These are phyloP conservation scores for Acrocephalus scirpaceus DNA, from an alignment of 2,797 vertebrate species.

Conservation along the genomic window DNA sequence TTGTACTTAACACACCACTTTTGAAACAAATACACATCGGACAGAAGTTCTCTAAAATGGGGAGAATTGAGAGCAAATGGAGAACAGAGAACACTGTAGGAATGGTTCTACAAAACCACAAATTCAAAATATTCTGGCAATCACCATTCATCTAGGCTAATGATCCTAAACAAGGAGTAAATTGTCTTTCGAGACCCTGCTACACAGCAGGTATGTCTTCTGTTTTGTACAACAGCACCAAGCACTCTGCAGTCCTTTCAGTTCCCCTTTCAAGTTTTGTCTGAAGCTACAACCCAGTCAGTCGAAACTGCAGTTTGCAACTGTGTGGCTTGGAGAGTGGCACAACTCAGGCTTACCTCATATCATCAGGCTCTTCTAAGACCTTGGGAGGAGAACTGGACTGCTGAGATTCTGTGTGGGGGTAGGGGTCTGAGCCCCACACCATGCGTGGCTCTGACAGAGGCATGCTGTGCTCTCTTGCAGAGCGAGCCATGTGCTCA, in stretches of 20 bases:
- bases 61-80: not conserved
- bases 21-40: not conserved
- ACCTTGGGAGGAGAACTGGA: constrained; percentile 85
- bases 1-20: not conserved
- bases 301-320: not conserved
- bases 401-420: constrained; percentile 85
- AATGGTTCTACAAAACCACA: not conserved
- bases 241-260: not conserved
- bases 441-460: constrained; percentile 88
- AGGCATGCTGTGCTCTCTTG: constrained; percentile 88
- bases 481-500: constrained; percentile 89
- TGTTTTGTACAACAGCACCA: not conserved
- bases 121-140: not conserved
- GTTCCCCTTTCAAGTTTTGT: not conserved
- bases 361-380: constrained; percentile 81
- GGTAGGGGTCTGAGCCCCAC: constrained; percentile 94
- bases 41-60: not conserved
- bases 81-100: not conserved
- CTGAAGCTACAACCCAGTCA: not conserved
- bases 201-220: not conserved
- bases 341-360: constrained; percentile 62
- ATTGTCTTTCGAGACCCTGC: not conserved
- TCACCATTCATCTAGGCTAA: not conserved
- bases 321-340: fast-evolving
- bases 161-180: not conserved